Conservation (phyloP, 2,888 invertebrate genomes). For the Choreutis nemorana region DNA sequence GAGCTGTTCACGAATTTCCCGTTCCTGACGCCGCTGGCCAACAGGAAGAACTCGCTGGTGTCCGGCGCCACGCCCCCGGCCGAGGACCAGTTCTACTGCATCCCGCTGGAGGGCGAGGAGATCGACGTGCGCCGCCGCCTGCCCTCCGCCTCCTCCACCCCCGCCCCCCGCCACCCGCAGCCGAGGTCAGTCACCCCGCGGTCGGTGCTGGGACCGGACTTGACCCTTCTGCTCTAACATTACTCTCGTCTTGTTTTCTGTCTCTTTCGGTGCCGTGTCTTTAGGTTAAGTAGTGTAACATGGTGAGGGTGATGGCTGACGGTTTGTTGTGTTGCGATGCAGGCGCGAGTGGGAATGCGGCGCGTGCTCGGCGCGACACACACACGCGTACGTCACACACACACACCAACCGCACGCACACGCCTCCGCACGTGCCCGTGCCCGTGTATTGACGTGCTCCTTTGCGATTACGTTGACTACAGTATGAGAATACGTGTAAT, state of each 20-base stretch:
- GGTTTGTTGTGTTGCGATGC: slow-evolving; percentile 1
- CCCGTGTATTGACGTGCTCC: no score
- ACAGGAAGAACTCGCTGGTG: slow-evolving; percentile 52
- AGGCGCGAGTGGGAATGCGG: slow-evolving; percentile 7
- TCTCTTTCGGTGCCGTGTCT: slow-evolving; percentile 4
- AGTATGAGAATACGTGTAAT: no score
- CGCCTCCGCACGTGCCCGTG: not conserved
- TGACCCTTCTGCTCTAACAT: slow-evolving; percentile 9
- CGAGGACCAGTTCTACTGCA: slow-evolving; percentile 57
- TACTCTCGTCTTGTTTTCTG: slow-evolving; percentile 8
- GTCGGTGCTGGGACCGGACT: slow-evolving; percentile 3
- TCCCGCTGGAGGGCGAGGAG: slow-evolving; percentile 33
- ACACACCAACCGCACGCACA: not conserved
- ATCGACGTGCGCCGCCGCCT: slow-evolving; percentile 38
- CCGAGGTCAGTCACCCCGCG: slow-evolving; percentile 33
- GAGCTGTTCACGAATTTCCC: slow-evolving; percentile 64
- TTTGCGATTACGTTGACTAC: no score
- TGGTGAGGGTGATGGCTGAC: not conserved
- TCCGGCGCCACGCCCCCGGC: slow-evolving; percentile 36
- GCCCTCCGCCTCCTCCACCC: slow-evolving; percentile 17
- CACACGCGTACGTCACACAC: not conserved
- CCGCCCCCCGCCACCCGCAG: slow-evolving; percentile 47
- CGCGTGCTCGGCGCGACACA: slow-evolving; percentile 11
- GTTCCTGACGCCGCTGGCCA: slow-evolving; percentile 67
- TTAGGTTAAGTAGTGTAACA: not conserved